Conservation (phyloP, 1,140 invertebrate species). For the Drosophila sulfurigaster region DNA sequence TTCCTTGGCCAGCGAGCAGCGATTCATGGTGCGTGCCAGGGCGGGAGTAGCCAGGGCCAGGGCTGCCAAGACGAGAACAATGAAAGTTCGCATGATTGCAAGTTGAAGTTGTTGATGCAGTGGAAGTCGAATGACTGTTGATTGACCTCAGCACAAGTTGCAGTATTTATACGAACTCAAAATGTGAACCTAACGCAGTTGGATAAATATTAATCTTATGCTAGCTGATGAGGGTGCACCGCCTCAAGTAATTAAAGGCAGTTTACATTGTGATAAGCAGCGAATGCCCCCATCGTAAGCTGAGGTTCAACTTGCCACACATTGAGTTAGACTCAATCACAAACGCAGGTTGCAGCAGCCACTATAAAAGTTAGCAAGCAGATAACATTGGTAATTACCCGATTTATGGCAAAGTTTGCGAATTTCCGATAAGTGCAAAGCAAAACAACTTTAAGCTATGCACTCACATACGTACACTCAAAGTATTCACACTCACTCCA, state of each 20-base stretch:
- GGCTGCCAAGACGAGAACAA: slow-evolving; percentile 19
- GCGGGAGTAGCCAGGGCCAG: slow-evolving; percentile 17
- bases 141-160: neutral
- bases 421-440: neutral
- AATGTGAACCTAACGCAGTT: slow-evolving; percentile 20
- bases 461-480: neutral
- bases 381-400: too few species aligned
- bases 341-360: neutral
- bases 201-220: slow-evolving; percentile 31
- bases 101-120: neutral
- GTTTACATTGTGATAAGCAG: slow-evolving; percentile 11
- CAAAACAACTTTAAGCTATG: neutral
- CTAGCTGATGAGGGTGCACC: slow-evolving; percentile 4
- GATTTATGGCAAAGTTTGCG: neutral
- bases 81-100: slow-evolving; percentile 37
- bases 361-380: neutral
- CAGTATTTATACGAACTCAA: slow-evolving; percentile 31
- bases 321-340: neutral
- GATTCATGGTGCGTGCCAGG: slow-evolving; percentile 44
- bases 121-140: slow-evolving; percentile 23
- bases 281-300: slow-evolving; percentile 1
- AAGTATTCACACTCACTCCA: neutral
- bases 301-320: slow-evolving; percentile 6
- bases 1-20: slow-evolving; percentile 57
- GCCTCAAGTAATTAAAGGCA: slow-evolving; percentile 35